Evolutionary conservation across 2,797 vertebrate genomes (phyloP), one percentile per base, ranked within the genome.

Genomic region (Notolepis coatsorum): DNA sequence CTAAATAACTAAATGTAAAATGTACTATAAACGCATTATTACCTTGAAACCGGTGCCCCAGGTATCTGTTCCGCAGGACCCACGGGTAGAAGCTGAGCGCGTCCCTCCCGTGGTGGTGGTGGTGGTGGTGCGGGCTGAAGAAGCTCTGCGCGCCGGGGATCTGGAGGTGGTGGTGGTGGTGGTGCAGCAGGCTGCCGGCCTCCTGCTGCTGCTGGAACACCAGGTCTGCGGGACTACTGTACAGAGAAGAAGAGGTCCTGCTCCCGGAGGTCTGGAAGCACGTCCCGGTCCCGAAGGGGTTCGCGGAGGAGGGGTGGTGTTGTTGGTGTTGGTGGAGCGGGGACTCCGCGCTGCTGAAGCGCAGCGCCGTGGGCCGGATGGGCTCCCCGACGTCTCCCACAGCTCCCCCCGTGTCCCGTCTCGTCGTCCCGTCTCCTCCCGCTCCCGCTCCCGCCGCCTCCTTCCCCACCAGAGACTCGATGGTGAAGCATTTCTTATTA

Each of bases 381-480:
- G 91, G 93, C 65, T 93, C n/a, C n/a, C n/a, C n/a, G n/a, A n/a
- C n/a, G n/a, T n/a, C n/a, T n/a, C n/a, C n/a, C n/a, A n/a, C n/a
- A n/a, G n/a, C n/a, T n/a, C n/a, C n/a, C n/a, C n/a, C n/a, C n/a
- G n/a, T n/a, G n/a, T n/a, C n/a, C n/a, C 93, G 0, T 93, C 87
- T 58, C 62, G 68, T 38, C 50, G 18, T 9, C 50, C 84, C 43
- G 75, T 76, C 31, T 33, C 31, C 31, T 33, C 31, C 31, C 13
- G 9, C 33, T 35, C 33, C 33, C n/a, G 84, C 21, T 88, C 87
- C 61, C 57, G 77, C 13, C 45, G 80, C 69, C 53, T 92, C 92
- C 80, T 94, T 94, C 65, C 92, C 93, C 24, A 94, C 91, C 70
- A 93, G 90, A 62, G 93, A 89, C 82, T 94, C 93, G 28, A 94